Conservation (phyloP, 2,888 invertebrate species). For the Subacronicta megacephala region DNA sequence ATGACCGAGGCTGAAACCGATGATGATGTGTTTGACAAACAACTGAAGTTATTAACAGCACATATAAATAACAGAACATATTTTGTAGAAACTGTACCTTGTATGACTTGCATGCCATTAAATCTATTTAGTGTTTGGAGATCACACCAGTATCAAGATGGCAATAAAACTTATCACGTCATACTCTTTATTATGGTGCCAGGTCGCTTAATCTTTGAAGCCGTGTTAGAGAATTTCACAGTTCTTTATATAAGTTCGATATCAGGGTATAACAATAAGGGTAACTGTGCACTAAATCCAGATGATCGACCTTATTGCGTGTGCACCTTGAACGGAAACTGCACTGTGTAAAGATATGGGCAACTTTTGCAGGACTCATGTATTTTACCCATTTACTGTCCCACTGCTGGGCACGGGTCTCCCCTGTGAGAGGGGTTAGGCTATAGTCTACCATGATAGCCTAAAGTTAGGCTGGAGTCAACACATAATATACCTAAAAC, state of each 20-base stretch:
- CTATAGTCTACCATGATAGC: too few relatives aligned
- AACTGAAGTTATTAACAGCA: conserved; percentile 79
- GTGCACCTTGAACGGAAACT: conserved; percentile 48
- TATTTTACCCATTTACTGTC: too few relatives aligned
- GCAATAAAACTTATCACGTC: conserved; percentile 85
- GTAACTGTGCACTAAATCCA: conserved; percentile 64
- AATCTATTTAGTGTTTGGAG: conserved; percentile 83
- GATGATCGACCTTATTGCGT: conserved; percentile 69
- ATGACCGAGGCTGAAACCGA: conserved; percentile 68
- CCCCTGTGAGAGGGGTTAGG: too few relatives aligned
- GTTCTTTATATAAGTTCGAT: conserved; percentile 87
- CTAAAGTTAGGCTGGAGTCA: too few relatives aligned
- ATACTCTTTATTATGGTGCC: conserved; percentile 91
- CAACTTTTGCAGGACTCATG: too few relatives aligned
- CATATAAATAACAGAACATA: conserved; percentile 62
- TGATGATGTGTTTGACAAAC: conserved; percentile 77
- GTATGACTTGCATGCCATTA: conserved; percentile 85
- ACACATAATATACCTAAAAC: too few relatives aligned
- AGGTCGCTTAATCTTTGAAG: conserved; percentile 91
- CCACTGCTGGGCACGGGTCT: too few relatives aligned
- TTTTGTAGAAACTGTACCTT: conserved; percentile 64
- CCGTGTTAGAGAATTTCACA: conserved; percentile 87
- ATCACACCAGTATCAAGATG: conserved; percentile 75
- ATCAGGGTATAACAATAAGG: conserved; percentile 63
- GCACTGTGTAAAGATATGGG: not conserved